phyloP scores from a whole-genome alignment of 2,113 vertebrate species.

The Mellivora capensis region DNA sequence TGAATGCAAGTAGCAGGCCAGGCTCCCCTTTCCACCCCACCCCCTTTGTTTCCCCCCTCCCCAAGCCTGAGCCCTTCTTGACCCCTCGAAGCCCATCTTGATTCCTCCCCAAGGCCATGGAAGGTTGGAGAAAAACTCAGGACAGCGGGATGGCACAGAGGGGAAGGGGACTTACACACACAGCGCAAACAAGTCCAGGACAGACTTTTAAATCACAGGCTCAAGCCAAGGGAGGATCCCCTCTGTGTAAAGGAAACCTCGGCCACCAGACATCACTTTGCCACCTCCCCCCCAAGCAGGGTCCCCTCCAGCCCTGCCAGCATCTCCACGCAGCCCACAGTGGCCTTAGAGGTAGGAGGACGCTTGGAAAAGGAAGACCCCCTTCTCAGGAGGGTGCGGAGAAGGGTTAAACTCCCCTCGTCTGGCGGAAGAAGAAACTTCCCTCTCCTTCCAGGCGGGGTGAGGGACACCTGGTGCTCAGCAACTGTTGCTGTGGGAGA shows the following conservation, averaged over 20 bases:
- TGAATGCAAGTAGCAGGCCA: background rate
- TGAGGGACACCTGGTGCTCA: background rate
- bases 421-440: background rate
- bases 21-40: background rate
- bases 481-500: background rate
- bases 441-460: background rate
- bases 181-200: background rate
- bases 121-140: background rate
- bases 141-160: background rate
- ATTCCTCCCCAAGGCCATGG: background rate
- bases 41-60: background rate
- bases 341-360: background rate
- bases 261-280: background rate
- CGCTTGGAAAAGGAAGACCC: background rate
- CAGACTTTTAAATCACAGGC: background rate
- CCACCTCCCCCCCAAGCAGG: rapidly evolving
- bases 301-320: background rate
- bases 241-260: background rate
- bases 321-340: background rate
- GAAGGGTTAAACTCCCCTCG: background rate
- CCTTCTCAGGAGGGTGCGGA: background rate
- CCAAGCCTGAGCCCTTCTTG: background rate
- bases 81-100: background rate
- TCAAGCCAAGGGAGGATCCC: background rate
- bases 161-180: background rate